A percentile compares a stretch with the other conserved stretches of the same genome.
Conservation (phyloP, 2,113 vertebrate genomes). For the Syngnathus floridae region DNA sequence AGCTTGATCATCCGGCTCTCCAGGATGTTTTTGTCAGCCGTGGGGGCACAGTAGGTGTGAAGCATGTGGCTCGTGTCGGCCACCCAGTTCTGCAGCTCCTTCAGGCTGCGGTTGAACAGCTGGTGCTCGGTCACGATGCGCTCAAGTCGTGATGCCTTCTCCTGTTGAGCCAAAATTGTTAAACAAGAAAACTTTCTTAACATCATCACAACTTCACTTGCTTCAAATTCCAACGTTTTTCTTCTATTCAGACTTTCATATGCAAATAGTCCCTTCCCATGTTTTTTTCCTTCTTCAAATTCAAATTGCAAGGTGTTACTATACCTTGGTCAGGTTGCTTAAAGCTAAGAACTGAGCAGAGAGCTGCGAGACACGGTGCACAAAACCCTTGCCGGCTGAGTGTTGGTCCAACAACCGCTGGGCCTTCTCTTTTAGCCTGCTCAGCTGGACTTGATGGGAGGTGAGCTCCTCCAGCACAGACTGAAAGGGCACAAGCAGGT, state of each 20-base stretch:
- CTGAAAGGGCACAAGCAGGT: conserved; percentile 91
- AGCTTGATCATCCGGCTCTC: conserved; percentile 90
- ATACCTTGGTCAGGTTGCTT: conserved; percentile 97
- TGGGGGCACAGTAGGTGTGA: conserved; percentile 83
- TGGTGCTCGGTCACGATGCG: conserved; percentile 86
- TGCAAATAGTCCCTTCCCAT: background rate
- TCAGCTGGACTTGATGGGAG: conserved; percentile 87
- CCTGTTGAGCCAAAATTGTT: conserved; percentile 62
- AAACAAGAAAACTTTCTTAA: background rate
- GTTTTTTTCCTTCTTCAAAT: conserved; percentile 43
- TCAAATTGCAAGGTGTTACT: conserved; percentile 35
- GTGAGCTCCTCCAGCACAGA: conserved; percentile 95
- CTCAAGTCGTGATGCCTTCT: conserved; percentile 87
- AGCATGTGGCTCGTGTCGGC: conserved; percentile 83
- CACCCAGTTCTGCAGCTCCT: conserved; percentile 92
- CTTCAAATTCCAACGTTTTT: background rate
- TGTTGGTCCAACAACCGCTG: conserved; percentile 92
- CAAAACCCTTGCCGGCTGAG: conserved; percentile 90
- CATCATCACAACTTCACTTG: background rate
- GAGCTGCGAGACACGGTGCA: conserved; percentile 93
- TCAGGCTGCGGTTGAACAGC: conserved; percentile 81
- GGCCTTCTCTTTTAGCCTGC: conserved; percentile 92
- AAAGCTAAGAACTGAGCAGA: conserved; percentile 92
- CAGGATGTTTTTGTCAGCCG: conserved; percentile 85
- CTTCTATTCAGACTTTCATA: background rate